phyloP scores from a whole-genome alignment of 2,797 vertebrate species.

The Gorsachius magnificus region DNA sequence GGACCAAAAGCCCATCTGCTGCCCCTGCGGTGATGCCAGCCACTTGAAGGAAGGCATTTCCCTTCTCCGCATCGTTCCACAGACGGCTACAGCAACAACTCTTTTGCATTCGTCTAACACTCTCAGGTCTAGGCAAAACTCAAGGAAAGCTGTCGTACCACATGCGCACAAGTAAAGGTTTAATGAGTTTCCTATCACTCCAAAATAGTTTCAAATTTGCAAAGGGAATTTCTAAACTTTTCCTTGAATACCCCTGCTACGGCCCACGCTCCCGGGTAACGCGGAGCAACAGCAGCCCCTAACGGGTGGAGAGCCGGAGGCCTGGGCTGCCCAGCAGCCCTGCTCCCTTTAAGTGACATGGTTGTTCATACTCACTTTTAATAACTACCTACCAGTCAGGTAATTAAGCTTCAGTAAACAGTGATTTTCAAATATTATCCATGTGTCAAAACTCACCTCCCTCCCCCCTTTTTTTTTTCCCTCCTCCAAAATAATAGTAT shows the following conservation, averaged over 20 bases:
- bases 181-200: neutral
- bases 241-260: no score
- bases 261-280: rapidly evolving
- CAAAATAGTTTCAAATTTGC: neutral
- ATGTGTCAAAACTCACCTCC: neutral
- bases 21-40: rapidly evolving
- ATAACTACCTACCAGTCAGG: neutral
- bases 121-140: neutral
- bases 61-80: rapidly evolving
- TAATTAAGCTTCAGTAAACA: neutral
- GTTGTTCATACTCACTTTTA: neutral
- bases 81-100: neutral
- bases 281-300: neutral
- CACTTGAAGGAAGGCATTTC: rapidly evolving
- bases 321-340: neutral
- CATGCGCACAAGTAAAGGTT: neutral
- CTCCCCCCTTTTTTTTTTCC: no score
- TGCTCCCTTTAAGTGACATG: neutral
- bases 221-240: neutral
- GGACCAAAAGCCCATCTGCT: rapidly evolving
- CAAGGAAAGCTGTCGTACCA: neutral
- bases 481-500: neutral
- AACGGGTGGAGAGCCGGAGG: neutral
- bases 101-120: neutral
- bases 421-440: neutral